These are phyloP conservation scores for Stenopsyche tienmushanensis DNA, from an alignment of 1,140 invertebrate species.

Conservation along the genomic window DNA sequence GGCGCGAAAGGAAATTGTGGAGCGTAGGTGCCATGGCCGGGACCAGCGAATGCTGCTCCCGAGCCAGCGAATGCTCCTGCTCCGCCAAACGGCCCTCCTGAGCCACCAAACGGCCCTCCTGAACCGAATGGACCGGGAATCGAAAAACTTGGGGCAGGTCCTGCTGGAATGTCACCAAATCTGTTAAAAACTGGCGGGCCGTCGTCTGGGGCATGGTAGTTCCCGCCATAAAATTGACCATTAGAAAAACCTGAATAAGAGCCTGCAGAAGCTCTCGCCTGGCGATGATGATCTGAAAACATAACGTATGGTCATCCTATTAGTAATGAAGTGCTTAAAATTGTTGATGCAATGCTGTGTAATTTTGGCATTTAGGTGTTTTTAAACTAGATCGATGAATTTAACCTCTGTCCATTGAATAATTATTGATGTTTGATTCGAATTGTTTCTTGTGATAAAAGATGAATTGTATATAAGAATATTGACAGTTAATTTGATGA, in stretches of 20 bases:
- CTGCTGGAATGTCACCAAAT: slow-evolving; percentile 30
- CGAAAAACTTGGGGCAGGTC: not conserved
- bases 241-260: slow-evolving; percentile 32
- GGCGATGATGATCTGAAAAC: not conserved
- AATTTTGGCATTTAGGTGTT: no score
- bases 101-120: not conserved
- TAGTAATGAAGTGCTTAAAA: no score
- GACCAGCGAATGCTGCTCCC: not conserved
- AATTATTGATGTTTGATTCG: no score
- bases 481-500: no score
- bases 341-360: no score
- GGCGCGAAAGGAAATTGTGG: slow-evolving; percentile 29
- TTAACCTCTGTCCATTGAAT: no score
- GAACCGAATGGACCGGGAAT: no score
- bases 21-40: slow-evolving; percentile 9
- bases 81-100: not conserved
- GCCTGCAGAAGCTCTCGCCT: slow-evolving; percentile 27
- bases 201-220: slow-evolving; percentile 29
- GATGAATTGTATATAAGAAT: no score
- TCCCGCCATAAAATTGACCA: slow-evolving; percentile 36
- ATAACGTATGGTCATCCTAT: no score
- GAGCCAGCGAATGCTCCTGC: not conserved
- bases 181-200: slow-evolving; percentile 36
- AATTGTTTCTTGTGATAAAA: no score
- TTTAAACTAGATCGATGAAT: no score